Conservation (phyloP, 2,113 vertebrate species). For the Colistium nudipinnis region DNA sequence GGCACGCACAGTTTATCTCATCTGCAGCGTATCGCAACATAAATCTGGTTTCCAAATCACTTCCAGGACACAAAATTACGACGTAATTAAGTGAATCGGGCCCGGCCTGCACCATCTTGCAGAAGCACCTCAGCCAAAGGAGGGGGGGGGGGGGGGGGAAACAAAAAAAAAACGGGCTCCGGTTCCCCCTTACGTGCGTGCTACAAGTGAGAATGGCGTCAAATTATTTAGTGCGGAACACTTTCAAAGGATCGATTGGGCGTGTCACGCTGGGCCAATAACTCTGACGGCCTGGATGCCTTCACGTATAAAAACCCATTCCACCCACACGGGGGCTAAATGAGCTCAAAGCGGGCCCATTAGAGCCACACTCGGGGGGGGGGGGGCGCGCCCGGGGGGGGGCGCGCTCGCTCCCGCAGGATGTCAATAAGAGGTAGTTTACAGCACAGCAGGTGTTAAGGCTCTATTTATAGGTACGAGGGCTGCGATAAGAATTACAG, state of each 20-base stretch:
- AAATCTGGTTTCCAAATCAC: constrained; percentile 59
- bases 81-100: constrained; percentile 46
- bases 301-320: constrained; percentile 24
- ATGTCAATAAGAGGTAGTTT: constrained; percentile 48
- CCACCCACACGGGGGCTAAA: constrained; percentile 34
- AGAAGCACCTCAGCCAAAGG: constrained; percentile 11
- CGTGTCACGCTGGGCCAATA: constrained; percentile 8
- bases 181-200: not conserved
- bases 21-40: not conserved
- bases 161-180: not conserved
- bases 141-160: not conserved
- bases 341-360: constrained; percentile 42
- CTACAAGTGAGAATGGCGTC: not conserved
- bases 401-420: constrained; percentile 36
- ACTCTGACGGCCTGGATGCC: constrained; percentile 31
- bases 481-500: constrained; percentile 14
- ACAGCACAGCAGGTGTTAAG: constrained; percentile 34
- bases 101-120: constrained; percentile 5
- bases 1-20: constrained; percentile 47
- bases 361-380: constrained; percentile 27
- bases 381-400: constrained; percentile 19
- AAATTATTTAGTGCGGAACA: constrained; percentile 13
- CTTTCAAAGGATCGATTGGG: constrained; percentile 41
- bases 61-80: constrained; percentile 51
- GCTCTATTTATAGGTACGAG: constrained; percentile 24